Evolutionary conservation across 2,888 invertebrate species (phyloP), one percentile per base, ranked within the genome.

Genomic region (Zaprionus lineosus): DNA sequence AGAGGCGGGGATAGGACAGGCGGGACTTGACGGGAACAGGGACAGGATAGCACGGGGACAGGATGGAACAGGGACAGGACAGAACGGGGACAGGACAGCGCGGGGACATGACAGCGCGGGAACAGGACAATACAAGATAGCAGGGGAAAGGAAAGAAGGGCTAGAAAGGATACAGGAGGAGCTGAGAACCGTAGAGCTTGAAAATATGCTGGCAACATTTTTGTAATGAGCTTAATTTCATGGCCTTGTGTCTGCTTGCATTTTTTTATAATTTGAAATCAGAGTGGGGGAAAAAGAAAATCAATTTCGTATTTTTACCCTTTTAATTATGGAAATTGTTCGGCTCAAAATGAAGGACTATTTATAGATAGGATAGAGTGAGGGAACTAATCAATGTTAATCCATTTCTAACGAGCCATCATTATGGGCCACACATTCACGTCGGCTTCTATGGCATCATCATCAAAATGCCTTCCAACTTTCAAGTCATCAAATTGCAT

Each of bases 371-470:
- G 36, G 34, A 21, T 12, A 28, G 16, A 41, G 1, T 26, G 58
- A 15, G 46, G 52, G 53, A 79, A 60, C 79, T 81, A 81, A 81
- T 81, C 86, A 85, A 73, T 76, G 77, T 68, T 81, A 83, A 81
- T 85, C 67, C 84, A 70, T 85, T 81, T 74, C 70, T 83, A 85
- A 81, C 82, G 86, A 81, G 67, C 24, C 48, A 28, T 76, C 85
- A 70, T 85, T 83, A 78, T 52, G 15, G 2, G 5, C 21, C 46
- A 50, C 44, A 39, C 29, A 33, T 40, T 51, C 26, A 21, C 12
- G 28, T 16, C 33, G 26, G 36, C 55, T 59, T 40, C 58, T 59
- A 63, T 66, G 59, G 66, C 69, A 79, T 72, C 69, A 73, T 79
- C 76, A 71, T 58, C 43, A 75, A 75, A 78, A 78, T 84, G 72